These are phyloP conservation scores for Cyphomyrus discorhynchus DNA, from an alignment of 2,113 vertebrate genomes.

Conservation along the genomic window DNA sequence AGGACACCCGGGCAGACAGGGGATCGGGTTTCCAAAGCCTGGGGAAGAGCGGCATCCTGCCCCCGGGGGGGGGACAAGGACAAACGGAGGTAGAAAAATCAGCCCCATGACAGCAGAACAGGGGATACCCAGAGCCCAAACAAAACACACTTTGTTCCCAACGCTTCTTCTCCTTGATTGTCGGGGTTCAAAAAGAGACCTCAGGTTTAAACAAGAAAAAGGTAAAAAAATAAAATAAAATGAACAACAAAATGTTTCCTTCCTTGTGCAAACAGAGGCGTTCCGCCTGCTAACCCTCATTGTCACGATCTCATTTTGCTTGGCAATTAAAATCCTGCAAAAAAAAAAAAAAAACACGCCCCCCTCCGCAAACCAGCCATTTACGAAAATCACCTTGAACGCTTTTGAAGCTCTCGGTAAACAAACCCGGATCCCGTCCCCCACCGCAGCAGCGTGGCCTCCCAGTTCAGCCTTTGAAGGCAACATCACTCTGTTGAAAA, in stretches of 20 bases:
- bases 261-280: background rate
- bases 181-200: background rate
- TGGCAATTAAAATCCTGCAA: background rate
- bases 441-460: background rate
- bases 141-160: background rate
- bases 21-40: background rate
- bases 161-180: background rate
- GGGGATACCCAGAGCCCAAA: background rate
- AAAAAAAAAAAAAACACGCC: background rate
- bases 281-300: background rate
- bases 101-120: background rate
- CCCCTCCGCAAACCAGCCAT: background rate
- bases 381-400: background rate
- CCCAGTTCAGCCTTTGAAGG: background rate
- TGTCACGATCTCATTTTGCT: background rate
- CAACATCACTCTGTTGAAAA: background rate
- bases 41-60: background rate
- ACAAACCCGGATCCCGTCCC: background rate
- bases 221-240: background rate
- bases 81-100: background rate
- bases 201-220: background rate
- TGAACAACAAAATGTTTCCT: background rate
- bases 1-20: background rate
- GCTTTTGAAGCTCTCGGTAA: constrained; percentile 6
- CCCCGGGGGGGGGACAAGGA: background rate